Conservation (phyloP, 2,888 invertebrate species). For the Lithophane ornitopus region DNA sequence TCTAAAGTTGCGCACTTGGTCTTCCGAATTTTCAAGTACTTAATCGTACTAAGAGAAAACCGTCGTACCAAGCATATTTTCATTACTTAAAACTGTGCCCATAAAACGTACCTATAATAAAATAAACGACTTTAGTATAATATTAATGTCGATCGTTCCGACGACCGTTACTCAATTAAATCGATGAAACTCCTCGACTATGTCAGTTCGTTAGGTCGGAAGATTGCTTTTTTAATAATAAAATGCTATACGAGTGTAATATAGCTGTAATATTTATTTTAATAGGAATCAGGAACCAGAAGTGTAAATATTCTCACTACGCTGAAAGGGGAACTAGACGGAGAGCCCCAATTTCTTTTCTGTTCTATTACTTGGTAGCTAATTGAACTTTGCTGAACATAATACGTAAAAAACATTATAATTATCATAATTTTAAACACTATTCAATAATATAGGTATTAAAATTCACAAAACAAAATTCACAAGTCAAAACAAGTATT, state of each 20-base stretch:
- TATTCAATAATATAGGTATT: background rate
- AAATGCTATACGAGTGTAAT: slow-evolving; percentile 1
- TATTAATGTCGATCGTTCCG: slow-evolving; percentile 34
- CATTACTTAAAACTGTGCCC: background rate
- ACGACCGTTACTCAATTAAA: slow-evolving; percentile 61
- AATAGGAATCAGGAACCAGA: background rate
- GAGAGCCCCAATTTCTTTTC: background rate
- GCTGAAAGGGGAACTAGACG: background rate
- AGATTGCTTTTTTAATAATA: slow-evolving; percentile 30
- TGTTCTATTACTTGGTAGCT: background rate
- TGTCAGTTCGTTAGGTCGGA: slow-evolving; percentile 42
- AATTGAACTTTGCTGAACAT: background rate
- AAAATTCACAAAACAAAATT: background rate
- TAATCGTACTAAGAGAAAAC: background rate
- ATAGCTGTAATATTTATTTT: background rate
- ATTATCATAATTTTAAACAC: too few relatives aligned
- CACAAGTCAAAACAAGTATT: background rate
- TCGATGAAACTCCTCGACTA: slow-evolving; percentile 39
- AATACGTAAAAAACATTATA: background rate
- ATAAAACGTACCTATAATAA: background rate
- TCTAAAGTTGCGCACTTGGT: background rate
- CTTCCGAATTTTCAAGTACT: background rate
- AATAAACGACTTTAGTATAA: slow-evolving; percentile 27
- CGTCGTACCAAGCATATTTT: background rate
- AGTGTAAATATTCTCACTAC: background rate